Base-by-base conservation (phyloP, 2,797 vertebrate genomes). In the Urophycis tenuis region DNA sequence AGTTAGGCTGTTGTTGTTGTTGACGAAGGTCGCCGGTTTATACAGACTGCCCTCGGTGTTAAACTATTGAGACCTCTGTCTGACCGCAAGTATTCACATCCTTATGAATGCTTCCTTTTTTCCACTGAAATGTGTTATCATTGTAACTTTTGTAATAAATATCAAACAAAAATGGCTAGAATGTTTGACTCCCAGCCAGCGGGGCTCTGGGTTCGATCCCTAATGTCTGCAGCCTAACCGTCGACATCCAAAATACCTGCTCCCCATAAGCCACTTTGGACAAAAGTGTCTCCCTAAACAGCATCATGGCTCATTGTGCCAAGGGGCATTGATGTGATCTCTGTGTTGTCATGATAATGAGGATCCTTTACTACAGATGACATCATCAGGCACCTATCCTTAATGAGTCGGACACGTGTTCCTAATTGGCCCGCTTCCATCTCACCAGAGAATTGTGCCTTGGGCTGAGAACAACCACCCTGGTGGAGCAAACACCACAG, bases 321-420 rank as follows among this genome's bases (percentile, higher is more conserved):
- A 25, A 11, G 60, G 53, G 60, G 60, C 25, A 29, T 29, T 67
- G 60, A 30, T 29, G 60, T 29, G n/a, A 7, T 17, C 69, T 33
- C 69, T 71, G 30, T 71, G 69, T 71, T 31, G 75, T 60, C 29
- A 67, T 29, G 12, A 67, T 67, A 67, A 67, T 67, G 25, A 67
- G 60, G 60, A 29, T 67, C 25, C n/a, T 29, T 67, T 67, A 29
- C 9, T 29, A 29, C 25, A 67, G 60, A 67, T 67, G 29, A 67
- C 60, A 67, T 83, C 81, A 78, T 19, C 72, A 45, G 60, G 60
- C 41, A 75, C 75, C 9, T 3, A 19, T 67, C 64, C 72, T 77
- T 88, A 85, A 85, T 76, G 74, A 87, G 83, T 53, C 77, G 74
- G 31, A 73, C 45, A 5, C 39, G 72, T 29, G 10, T 67, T 78